Base-by-base conservation (phyloP, 1,140 invertebrate species). In the Wiebesia pumilae region DNA sequence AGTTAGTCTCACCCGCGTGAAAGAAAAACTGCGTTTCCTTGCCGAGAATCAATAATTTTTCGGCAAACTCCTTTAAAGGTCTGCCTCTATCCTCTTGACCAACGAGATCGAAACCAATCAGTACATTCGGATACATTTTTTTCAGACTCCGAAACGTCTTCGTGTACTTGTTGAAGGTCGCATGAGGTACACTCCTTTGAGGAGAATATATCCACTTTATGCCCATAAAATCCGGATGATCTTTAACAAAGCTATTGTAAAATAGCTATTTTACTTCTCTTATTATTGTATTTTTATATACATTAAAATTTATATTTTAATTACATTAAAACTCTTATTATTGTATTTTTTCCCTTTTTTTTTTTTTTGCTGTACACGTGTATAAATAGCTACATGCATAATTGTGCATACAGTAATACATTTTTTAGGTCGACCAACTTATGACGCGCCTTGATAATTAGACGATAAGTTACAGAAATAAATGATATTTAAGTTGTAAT, bases 1-100 rank as follows among this genome's bases (percentile, higher is more conserved):
- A 96, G 93, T 97, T 95, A 0, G 97, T 98, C 93, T 98, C 97
- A 6, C 97, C 97, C 0, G 97, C 96, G 91, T 98, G 97, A 89
- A 97, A 97, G 89, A 97, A 97, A 87, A 95, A 96, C 16, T 95
- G 94, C 4, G 97, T 93, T 6, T 95, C 90, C 0, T 89, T 90
- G 35, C 92, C 94, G 69, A 94, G 91, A 6, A 86, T 87, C 0
- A 73, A 78, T 10, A 96, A 88, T 43, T 91, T 89, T 16, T 94
- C 89, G 0, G 94, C 87, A 86, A 95, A 96, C 27, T 93, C 86
- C 0, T 90, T 30, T 0, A 96, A 89, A 0, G 95, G 91, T 58
- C 90, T 67, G 0, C 95, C 95, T 51, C 92, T 92, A 75, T 95
- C 95, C 88, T 96, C 95, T 82, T 95, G 95, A 14, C 95, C 95